Percentiles rank a stretch among this genome's conserved stretches.
Conservation (phyloP, 2,113 vertebrate genomes). For the Passerina amoena region DNA sequence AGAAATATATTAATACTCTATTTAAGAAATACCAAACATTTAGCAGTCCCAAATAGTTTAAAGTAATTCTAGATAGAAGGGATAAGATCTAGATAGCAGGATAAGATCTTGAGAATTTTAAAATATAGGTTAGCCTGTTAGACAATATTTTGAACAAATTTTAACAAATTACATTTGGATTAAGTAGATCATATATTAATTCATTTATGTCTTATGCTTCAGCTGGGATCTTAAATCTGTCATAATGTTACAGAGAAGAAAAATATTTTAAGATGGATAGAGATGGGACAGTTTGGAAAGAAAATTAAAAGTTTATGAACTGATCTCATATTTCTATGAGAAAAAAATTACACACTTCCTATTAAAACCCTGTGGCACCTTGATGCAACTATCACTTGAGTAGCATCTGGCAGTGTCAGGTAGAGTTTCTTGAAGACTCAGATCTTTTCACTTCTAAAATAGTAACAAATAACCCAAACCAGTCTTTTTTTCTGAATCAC, state of each 20-base stretch:
- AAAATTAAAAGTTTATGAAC: not conserved
- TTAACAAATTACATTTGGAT: not conserved
- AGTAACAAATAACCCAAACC: not conserved
- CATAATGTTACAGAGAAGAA: not conserved
- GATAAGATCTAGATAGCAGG: not conserved
- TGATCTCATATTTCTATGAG: not conserved
- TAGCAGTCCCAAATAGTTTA: not conserved
- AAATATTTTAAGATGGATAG: not conserved
- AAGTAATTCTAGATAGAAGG: not conserved
- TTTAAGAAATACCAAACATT: not conserved
- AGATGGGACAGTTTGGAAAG: not conserved
- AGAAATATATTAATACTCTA: not conserved
- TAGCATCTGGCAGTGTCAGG: not conserved
- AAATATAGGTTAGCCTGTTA: not conserved
- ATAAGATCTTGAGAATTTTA: not conserved
- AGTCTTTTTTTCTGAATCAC: not conserved
- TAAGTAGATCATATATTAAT: not conserved
- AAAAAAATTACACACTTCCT: not conserved
- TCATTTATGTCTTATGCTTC: not conserved
- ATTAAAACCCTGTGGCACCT: not conserved
- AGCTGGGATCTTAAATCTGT: constrained; percentile 5
- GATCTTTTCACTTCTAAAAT: not conserved
- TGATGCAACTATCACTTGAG: not conserved
- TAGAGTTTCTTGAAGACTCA: not conserved
- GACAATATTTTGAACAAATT: not conserved